A percentile compares a stretch with the other conserved stretches of the same genome.
phyloP scores from a whole-genome alignment of 2,113 vertebrate species.

The Monarcha castaneiventris region DNA sequence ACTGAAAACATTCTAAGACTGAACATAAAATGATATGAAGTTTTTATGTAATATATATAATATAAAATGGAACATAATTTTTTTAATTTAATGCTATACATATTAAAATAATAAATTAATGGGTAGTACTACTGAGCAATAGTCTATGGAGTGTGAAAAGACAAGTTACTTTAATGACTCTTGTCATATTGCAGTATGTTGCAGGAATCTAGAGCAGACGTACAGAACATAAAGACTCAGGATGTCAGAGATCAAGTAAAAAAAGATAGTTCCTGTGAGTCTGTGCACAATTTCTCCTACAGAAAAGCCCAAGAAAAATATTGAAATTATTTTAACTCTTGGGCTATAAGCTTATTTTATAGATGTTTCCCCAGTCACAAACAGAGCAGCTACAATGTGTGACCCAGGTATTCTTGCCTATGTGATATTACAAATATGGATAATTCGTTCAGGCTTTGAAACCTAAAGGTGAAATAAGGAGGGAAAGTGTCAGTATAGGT shows the following conservation, averaged over 20 bases:
- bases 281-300: background rate
- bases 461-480: background rate
- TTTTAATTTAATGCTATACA: background rate
- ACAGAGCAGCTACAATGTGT: background rate
- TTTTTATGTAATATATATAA: background rate
- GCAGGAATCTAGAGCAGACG: background rate
- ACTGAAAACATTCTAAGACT: background rate
- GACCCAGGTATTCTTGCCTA: background rate
- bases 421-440: background rate
- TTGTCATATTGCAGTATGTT: background rate
- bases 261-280: background rate
- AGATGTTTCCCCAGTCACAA: background rate
- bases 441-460: background rate
- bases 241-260: background rate
- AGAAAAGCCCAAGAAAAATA: background rate
- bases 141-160: background rate
- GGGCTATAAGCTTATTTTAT: background rate
- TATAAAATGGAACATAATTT: background rate
- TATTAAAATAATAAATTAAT: background rate
- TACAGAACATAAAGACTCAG: background rate
- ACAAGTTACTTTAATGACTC: background rate
- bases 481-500: background rate
- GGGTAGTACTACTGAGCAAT: background rate
- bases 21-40: background rate
- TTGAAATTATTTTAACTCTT: background rate